A percentile compares a stretch with the other conserved stretches of the same genome.
These are phyloP conservation scores for Platalea minor DNA, from an alignment of 2,797 vertebrate genomes.

Conservation along the genomic window DNA sequence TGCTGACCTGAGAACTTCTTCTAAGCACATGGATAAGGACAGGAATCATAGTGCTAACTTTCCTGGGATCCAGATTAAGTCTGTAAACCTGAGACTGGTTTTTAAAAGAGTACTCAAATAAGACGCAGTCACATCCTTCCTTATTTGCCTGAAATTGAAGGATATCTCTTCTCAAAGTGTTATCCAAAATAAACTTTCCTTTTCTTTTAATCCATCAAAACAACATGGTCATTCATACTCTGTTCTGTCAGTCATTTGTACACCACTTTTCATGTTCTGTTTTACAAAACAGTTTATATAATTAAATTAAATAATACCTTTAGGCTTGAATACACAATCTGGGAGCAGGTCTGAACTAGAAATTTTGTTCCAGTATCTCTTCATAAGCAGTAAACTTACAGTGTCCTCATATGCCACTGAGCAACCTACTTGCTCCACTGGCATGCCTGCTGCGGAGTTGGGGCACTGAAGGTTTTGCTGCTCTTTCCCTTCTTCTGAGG, in stretches of 20 bases:
- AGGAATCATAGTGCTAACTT: not conserved
- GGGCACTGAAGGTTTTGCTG: not conserved
- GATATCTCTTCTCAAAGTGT: not conserved
- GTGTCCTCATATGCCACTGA: not conserved
- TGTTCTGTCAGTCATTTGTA: not conserved
- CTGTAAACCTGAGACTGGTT: not conserved
- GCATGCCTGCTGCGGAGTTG: not conserved
- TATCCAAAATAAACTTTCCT: not conserved
- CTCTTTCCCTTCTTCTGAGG: not conserved
- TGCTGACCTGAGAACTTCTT: not conserved
- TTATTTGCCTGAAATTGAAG: not conserved
- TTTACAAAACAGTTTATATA: constrained; percentile 5
- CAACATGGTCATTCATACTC: not conserved
- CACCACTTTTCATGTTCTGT: not conserved
- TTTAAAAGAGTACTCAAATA: not conserved
- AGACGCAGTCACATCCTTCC: not conserved
- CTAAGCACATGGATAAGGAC: not conserved
- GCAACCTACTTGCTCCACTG: not conserved
- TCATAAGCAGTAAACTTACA: not conserved
- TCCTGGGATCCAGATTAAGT: not conserved
- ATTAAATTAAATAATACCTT: constrained; percentile 21
- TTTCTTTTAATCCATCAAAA: not conserved
- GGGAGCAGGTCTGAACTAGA: constrained; percentile 22
- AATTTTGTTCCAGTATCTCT: not conserved
- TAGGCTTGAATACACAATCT: not conserved